Evolutionary conservation across 1,140 invertebrate genomes (phyloP), one percentile per base, ranked within the genome.

Genomic region (Trichonephila clavata): DNA sequence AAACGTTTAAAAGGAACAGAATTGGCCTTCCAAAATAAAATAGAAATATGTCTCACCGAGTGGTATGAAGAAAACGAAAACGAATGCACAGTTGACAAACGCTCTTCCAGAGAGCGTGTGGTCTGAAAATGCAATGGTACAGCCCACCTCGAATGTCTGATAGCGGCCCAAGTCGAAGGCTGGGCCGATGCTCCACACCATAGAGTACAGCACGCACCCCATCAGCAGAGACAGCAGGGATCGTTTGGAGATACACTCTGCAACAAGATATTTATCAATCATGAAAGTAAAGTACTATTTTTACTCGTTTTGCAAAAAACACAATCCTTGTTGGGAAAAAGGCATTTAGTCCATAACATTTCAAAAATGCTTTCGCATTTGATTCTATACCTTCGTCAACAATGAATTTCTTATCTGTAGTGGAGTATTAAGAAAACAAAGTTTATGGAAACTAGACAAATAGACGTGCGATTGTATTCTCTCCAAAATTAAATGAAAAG

Each of bases 131-230:
- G 94, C 94, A 1, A 95, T 93, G 10, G 94, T 95, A 32, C 94
- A 95, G 0, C 94, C 94, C 27, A 95, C 94, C 63, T 95, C 94
- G 63, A 95, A 95, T 20, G 94, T 95, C 77, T 94, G 90, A 68
- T 95, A 95, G 10, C 83, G 87, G n/a, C 94, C 94, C 91, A 94
- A 71, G 24, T 93, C 84, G 50, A 95, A 84, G 21, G 94, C 81
- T n/a, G 94, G 94, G 68, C 94, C 94, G 65, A 87, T 80, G 84
- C 83, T 87, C 83, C 92, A 93, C 18, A 57, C 10, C 32, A 80
- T 16, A 0, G 92, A 93, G 39, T 93, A 93, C 13, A 93, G 16
- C 7, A 80, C 92, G 32, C 83, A 86, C 10, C 10, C n/a, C 50
- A 88, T 27, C 50, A 92, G 83, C 24, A 92, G 24, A 3, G n/a